Base-by-base conservation (phyloP, 2,113 vertebrate species). In the Crotalus tigris region DNA sequence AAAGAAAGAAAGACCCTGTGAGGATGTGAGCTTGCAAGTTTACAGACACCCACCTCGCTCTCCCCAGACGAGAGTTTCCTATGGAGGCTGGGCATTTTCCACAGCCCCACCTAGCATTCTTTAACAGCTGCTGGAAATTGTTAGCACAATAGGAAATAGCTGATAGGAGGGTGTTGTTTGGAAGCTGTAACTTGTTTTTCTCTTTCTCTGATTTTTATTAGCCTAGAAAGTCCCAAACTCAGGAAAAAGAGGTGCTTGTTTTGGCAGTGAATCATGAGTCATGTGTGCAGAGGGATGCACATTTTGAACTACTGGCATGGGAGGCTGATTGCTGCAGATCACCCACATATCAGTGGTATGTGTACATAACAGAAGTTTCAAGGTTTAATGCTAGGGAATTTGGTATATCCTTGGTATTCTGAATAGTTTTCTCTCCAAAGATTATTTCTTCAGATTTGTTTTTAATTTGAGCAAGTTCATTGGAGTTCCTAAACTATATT, bases 111-210 rank as follows among this genome's bases (percentile, higher is more conserved):
- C 93, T 92, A 91, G 92, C 94, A 17, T 96, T 92, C 95, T 46
- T 96, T 95, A 93, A 95, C 90, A 92, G 33, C 55, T 95, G 94
- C 95, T 97, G 96, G 96, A 96, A 97, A 96, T 93, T 94, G 11
- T 96, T 93, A 91, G 85, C 85, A 57, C 0, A 4, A 93, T 95
- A 95, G 96, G 96, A 96, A 97, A 95, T 92, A 92, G 95, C 94
- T 3, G 3, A 92, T 94, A 95, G 96, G 95, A 95, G 95, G 89
- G 64, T 90, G 93, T 93, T 92, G 55, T 85, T 94, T 93, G 95
- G 92, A 94, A 64, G 69, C 49, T 39, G 49, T 0, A 7, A n/a
- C 94, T 95, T 96, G 93, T 95, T 96, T 95, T 95, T 61, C 24
- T 81, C 87, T 21, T 4, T 0, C 59, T 87, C 23, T 9, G 39